phyloP scores from a whole-genome alignment of 2,888 invertebrate genomes.

The Steinernema hermaphroditum region DNA sequence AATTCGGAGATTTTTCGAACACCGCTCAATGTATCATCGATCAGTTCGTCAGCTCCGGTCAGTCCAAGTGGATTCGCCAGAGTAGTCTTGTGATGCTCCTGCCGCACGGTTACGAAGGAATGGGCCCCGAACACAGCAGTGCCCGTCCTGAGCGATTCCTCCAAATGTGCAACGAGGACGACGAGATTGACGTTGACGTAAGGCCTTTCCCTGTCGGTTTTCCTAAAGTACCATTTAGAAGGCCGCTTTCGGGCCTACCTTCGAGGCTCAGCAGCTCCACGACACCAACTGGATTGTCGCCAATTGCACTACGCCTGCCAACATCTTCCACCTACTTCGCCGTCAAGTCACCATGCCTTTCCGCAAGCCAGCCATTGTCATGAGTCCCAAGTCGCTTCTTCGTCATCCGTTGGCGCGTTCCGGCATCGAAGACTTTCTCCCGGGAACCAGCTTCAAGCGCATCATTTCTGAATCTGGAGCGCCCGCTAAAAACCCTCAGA shows the following conservation, averaged over 20 bases:
- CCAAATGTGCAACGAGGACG: slow-evolving; percentile 94
- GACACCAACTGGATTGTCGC: slow-evolving; percentile 84
- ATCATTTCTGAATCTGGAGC: slow-evolving; percentile 80
- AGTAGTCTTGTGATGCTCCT: slow-evolving; percentile 87
- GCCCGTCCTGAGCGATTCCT: slow-evolving; percentile 88
- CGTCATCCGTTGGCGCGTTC: slow-evolving; percentile 93
- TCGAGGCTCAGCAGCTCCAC: slow-evolving; percentile 80
- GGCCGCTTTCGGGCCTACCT: slow-evolving; percentile 61
- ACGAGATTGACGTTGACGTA: slow-evolving; percentile 72
- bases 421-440: slow-evolving; percentile 88
- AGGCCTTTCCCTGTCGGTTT: slow-evolving; percentile 87
- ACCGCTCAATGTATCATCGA: slow-evolving; percentile 90
- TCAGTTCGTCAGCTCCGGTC: slow-evolving; percentile 75
- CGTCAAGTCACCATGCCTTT: slow-evolving; percentile 83
- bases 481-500: slow-evolving; percentile 73
- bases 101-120: slow-evolving; percentile 98
- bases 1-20: slow-evolving; percentile 96
- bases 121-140: slow-evolving; percentile 96
- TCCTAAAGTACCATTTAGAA: too few relatives aligned
- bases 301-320: slow-evolving; percentile 93
- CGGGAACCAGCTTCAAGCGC: slow-evolving; percentile 71
- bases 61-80: slow-evolving; percentile 80
- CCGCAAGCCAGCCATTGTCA: slow-evolving; percentile 90
- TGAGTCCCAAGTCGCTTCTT: slow-evolving; percentile 95
- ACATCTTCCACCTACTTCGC: slow-evolving; percentile 92